Evolutionary conservation across 2,797 vertebrate species (phyloP), one percentile per base, ranked within the genome.

Genomic region (Phalloptychus januarius): DNA sequence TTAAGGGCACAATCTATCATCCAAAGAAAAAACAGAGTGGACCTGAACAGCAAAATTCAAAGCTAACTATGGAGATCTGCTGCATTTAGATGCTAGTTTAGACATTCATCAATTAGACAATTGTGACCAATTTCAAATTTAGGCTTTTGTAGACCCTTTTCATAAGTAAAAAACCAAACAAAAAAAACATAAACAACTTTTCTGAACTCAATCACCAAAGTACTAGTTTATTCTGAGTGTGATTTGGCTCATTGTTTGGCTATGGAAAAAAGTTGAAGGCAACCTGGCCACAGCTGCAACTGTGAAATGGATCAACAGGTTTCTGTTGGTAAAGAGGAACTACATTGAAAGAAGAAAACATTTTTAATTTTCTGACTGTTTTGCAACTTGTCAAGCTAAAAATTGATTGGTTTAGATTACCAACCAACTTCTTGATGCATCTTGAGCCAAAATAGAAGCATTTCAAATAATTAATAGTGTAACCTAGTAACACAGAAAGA

Each of bases 1-100:
- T 86, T 79, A 79, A 82, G 75, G 69, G 33, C 33, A 56, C 73
- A 83, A 77, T 86, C 74, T 78, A 61, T 38, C 44, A 84, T 82
- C 36, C 54, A 79, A 38, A 69, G 58, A 36, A 76, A 79, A 61
- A 79, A 77, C 80, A 80, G 2, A 2, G 7, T 42, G 44, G 33
- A 73, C 63, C 46, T 13, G 20, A 6, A 18, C 13, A 18, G 2
- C 12, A 54, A 67, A 72, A 76, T 61, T 61, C 20, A 36, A 56
- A 70, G 70, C 33, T 40, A 2, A 20, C 10, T 36, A 72, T 38
- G 48, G 31, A 33, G 78, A 83, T 44, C 12, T 61, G 10, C 13
- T 69, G 23, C 1, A 40, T 18, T 56, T 52, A 72, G 71, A 13
- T 72, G 4, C 5, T 20, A 36, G 31, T 50, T 33, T 54, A 72